phyloP scores from a whole-genome alignment of 2,888 invertebrate genomes.

The Tachystola acroxantha region DNA sequence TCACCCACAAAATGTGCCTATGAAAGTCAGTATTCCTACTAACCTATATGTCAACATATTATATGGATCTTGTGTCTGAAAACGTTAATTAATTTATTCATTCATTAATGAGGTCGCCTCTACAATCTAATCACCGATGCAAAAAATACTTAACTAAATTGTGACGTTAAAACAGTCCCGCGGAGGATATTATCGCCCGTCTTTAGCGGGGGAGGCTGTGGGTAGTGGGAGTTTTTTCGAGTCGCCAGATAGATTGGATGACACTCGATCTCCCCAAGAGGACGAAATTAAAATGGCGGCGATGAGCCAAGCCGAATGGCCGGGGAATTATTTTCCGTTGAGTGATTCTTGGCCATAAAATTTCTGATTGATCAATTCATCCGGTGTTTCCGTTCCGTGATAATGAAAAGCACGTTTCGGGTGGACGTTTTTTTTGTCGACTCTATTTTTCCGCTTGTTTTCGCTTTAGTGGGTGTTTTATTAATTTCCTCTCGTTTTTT shows the following conservation, averaged over 20 bases:
- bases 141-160: conserved; percentile 14
- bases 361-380: conserved; percentile 78
- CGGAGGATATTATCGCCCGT: conserved; percentile 55
- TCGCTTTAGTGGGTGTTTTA: conserved; percentile 72
- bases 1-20: too few relatives aligned
- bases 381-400: conserved; percentile 63
- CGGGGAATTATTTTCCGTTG: conserved; percentile 74
- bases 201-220: conserved; percentile 30
- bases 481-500: conserved; percentile 47
- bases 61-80: too few relatives aligned
- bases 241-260: conserved; percentile 76
- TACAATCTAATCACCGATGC: not conserved
- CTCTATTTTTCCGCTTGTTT: conserved; percentile 71
- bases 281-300: conserved; percentile 75
- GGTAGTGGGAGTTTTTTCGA: conserved; percentile 45
- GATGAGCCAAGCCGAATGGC: conserved; percentile 71
- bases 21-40: too few relatives aligned
- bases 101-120: too few relatives aligned
- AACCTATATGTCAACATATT: too few relatives aligned
- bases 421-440: conserved; percentile 54
- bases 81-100: too few relatives aligned
- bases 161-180: conserved; percentile 45
- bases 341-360: conserved; percentile 76
- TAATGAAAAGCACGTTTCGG: conserved; percentile 72
- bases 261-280: conserved; percentile 76